Evolutionary conservation across 2,888 invertebrate genomes (phyloP).

Genomic region (Polymixis lichenea): DNA sequence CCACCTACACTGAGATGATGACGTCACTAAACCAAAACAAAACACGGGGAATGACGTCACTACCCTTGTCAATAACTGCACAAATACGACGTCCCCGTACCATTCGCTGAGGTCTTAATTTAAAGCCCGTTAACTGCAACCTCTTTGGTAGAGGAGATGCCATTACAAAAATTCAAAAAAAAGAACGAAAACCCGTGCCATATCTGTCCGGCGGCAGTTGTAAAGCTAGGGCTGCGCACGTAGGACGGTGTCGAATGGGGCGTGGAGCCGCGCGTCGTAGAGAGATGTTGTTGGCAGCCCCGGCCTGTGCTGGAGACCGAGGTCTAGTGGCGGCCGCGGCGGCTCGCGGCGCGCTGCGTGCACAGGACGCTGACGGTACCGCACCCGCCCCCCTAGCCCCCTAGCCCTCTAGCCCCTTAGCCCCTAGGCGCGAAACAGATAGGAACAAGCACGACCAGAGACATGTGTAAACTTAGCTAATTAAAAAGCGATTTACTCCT

Average conservation of each 20-base stretch:
- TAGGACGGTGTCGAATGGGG: slow-evolving; percentile 90
- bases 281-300: slow-evolving; percentile 90
- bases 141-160: neutral
- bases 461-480: slow-evolving; percentile 3
- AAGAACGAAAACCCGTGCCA: slow-evolving; percentile 59
- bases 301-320: slow-evolving; percentile 89
- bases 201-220: slow-evolving; percentile 75
- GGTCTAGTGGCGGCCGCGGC: slow-evolving; percentile 90
- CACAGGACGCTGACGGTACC: slow-evolving; percentile 89
- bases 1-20: slow-evolving; percentile 56
- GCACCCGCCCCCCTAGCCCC: slow-evolving; percentile 65
- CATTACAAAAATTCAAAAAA: slow-evolving; percentile 5
- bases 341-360: slow-evolving; percentile 87
- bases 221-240: slow-evolving; percentile 85
- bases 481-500: neutral
- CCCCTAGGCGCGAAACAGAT: slow-evolving; percentile 14
- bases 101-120: neutral
- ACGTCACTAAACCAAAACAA: slow-evolving; percentile 45
- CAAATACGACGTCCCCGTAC: slow-evolving; percentile 13
- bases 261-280: slow-evolving; percentile 86
- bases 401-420: slow-evolving; percentile 20
- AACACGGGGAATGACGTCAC: slow-evolving; percentile 32
- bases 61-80: slow-evolving; percentile 43
- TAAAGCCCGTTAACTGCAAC: neutral
- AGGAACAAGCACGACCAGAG: slow-evolving; percentile 14